Evolutionary conservation across 2,888 invertebrate genomes (phyloP).

Genomic region (Drosophila dives): DNA sequence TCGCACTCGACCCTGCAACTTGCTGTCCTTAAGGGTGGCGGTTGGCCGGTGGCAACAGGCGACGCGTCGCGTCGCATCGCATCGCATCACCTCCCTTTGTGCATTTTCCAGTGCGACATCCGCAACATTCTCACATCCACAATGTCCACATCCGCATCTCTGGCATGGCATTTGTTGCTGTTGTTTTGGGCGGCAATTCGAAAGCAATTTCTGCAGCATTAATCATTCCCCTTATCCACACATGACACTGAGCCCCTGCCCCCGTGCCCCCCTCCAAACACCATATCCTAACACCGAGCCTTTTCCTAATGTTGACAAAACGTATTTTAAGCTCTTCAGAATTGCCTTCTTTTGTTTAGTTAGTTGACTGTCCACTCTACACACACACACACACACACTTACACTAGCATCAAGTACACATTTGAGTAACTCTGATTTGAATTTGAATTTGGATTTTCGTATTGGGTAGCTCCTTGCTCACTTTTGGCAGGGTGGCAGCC

Average conservation of each 20-base stretch:
- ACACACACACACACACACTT: conserved; percentile 5
- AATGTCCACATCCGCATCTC: conserved; percentile 13
- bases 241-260: conserved; percentile 31
- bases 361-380: conserved; percentile 41
- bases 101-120: conserved; percentile 58
- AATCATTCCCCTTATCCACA: conserved; percentile 67
- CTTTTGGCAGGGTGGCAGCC: conserved; percentile 19
- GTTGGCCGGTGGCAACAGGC: conserved; percentile 61
- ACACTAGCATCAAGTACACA: conserved; percentile 13
- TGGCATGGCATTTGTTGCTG: conserved; percentile 25
- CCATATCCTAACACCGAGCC: conserved; percentile 4
- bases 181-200: conserved; percentile 64
- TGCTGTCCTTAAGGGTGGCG: conserved; percentile 60
- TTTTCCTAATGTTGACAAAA: conserved; percentile 81
- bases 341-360: conserved; percentile 73
- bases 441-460: conserved; percentile 51
- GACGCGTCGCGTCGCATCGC: conserved; percentile 21
- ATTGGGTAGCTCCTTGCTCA: conserved; percentile 20
- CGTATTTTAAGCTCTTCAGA: conserved; percentile 81
- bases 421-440: conserved; percentile 50
- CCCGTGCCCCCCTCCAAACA: not conserved
- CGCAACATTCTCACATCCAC: conserved; percentile 21
- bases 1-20: conserved; percentile 14
- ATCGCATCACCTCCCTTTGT: conserved; percentile 49
- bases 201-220: conserved; percentile 80